Evolutionary conservation across 37 sponge, comb jelly and placozoan species (phyloP), one percentile per base, ranked within the genome.

Genomic region (Aplysina aerophoba): DNA sequence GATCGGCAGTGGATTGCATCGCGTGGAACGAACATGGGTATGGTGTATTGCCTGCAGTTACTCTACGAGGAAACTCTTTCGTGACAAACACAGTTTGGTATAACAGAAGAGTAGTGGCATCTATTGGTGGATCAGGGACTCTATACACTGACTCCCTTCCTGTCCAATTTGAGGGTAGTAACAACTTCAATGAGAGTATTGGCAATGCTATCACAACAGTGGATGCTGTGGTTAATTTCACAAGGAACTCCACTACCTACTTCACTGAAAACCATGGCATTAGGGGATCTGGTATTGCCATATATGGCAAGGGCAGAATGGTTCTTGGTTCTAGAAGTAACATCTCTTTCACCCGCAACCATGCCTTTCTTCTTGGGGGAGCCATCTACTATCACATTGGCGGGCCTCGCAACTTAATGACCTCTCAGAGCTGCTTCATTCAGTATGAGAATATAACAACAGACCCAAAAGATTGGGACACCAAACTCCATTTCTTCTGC

Each of bases 381-480:
- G 78, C 54, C 21, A 75, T 75, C 21, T 75, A 75, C 53, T 75
- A 75, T 50, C 44, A 54, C 4, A 21, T 75, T 19, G 40, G 78
- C 41, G 78, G 78, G 15, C 78, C 78, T 16, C 37, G 78, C 24
- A 75, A 75, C 54, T 54, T 75, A 19, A 22, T 75, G 50, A 75
- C 78, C 17, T 75, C 78, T 75, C 78, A 75, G 53, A 50, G 12
- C 78, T 75, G 78, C 25, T 75, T 75, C 78, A 75, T 75, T 15
- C 78, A 75, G 37, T 75, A 44, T 21, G 16, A 53, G 25, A 24
- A 75, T 24, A 6, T 24, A 54, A 41, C 50, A 16, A 41, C 41
- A 1, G n/a, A 41, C 21, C 78, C 53, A 21, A 36, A 40, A 19
- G 40, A 75, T 0, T 75, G 78, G 78, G 50, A 44, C 50, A 41